Evolutionary conservation across 2,113 vertebrate species (phyloP).

Genomic region (Bubo bubo): DNA sequence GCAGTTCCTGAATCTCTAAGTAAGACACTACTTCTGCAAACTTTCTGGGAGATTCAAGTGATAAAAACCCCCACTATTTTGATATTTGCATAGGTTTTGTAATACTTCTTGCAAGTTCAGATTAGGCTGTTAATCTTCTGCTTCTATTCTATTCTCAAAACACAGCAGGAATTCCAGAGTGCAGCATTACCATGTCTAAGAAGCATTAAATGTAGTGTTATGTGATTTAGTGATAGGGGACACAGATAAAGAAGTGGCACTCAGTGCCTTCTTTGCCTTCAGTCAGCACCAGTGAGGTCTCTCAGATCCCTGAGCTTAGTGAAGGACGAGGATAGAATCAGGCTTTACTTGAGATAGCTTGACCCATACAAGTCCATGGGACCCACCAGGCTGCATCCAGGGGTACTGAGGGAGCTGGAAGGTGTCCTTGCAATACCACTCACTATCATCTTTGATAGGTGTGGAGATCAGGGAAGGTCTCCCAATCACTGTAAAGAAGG

Average conservation of each 20-base stretch:
- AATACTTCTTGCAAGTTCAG: neutral
- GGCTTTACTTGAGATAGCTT: neutral
- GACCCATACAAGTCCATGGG: neutral
- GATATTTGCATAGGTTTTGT: neutral
- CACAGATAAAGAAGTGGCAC: neutral
- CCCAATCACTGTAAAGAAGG: neutral
- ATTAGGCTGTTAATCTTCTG: neutral
- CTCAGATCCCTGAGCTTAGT: neutral
- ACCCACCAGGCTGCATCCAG: neutral
- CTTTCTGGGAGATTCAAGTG: neutral
- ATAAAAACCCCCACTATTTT: neutral
- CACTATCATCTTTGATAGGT: neutral
- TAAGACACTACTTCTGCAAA: neutral
- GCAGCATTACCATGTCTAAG: too few relatives aligned
- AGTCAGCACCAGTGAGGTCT: neutral
- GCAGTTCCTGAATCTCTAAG: neutral
- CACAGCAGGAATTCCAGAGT: neutral
- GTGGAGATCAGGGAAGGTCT: neutral
- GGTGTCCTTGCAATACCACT: neutral
- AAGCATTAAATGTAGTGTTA: neutral
- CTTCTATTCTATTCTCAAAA: neutral
- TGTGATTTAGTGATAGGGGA: neutral
- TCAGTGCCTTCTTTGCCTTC: neutral
- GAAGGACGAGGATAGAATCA: neutral
- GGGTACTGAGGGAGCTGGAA: neutral